Conservation (phyloP, 2,888 invertebrate species). For the Brenthis daphne region DNA sequence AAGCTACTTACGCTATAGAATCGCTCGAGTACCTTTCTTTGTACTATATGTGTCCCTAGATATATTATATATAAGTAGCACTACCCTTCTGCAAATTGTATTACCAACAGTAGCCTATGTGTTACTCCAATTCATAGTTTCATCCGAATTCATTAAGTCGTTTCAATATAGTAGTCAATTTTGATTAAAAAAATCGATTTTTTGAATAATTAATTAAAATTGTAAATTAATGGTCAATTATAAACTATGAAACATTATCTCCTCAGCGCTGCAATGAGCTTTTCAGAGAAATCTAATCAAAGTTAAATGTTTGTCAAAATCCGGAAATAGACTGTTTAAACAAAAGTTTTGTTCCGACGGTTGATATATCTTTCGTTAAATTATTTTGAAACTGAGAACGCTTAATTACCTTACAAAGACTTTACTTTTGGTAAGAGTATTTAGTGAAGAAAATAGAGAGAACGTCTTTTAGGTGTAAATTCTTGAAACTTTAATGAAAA, state of each 20-base stretch:
- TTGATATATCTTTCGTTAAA: background rate
- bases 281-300: background rate
- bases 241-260: background rate
- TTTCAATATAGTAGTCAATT: too few species aligned
- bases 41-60: too few species aligned
- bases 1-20: too few species aligned
- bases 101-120: too few species aligned
- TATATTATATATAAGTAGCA: too few species aligned
- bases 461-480: background rate
- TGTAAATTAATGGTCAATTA: background rate
- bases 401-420: constrained; percentile 13
- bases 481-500: constrained; percentile 3
- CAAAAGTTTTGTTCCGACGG: background rate
- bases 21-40: too few species aligned
- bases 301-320: constrained; percentile 5
- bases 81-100: too few species aligned
- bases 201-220: too few species aligned
- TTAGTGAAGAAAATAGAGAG: background rate
- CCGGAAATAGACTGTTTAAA: background rate
- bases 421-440: constrained; percentile 12
- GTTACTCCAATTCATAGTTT: too few species aligned
- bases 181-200: too few species aligned
- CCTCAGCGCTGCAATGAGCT: background rate
- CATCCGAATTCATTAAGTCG: too few species aligned
- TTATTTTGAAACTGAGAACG: constrained; percentile 5